Evolutionary conservation across 2,888 invertebrate genomes (phyloP).

Genomic region (Smittia aterrima): DNA sequence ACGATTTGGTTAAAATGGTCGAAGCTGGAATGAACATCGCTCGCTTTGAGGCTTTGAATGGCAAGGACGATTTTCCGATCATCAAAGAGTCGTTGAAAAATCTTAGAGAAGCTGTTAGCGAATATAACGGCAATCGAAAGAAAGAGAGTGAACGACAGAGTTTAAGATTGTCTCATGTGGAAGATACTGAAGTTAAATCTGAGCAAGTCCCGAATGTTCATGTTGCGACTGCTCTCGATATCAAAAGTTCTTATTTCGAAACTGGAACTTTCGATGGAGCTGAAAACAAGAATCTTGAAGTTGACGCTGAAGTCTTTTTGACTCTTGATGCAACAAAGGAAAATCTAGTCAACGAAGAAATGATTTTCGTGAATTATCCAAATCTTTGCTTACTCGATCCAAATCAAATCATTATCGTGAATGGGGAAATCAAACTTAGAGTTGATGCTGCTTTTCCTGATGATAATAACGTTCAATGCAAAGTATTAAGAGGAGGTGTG

Average conservation of each 20-base stretch:
- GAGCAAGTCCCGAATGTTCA: not conserved
- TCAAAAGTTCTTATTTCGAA: not conserved
- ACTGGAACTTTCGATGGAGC: not conserved
- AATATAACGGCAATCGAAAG: not conserved
- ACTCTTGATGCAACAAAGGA: too few relatives aligned
- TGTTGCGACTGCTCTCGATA: not conserved
- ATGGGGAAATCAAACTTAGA: not conserved
- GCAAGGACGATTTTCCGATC: not conserved
- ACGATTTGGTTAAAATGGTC: not conserved
- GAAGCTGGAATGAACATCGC: constrained; percentile 17
- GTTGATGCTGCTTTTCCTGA: too few relatives aligned
- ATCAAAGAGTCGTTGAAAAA: not conserved
- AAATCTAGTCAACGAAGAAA: too few relatives aligned
- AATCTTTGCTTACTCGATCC: not conserved
- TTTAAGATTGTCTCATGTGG: not conserved
- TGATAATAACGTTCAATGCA: too few relatives aligned
- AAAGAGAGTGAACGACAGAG: not conserved
- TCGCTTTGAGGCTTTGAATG: not conserved
- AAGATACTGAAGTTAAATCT: not conserved
- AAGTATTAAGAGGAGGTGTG: too few relatives aligned
- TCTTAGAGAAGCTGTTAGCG: not conserved
- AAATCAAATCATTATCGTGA: not conserved
- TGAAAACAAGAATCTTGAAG: too few relatives aligned
- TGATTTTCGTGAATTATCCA: too few relatives aligned
- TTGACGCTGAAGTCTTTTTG: not conserved